Conservation (phyloP, 2,888 invertebrate genomes). For the Himalopsyche japonica region DNA sequence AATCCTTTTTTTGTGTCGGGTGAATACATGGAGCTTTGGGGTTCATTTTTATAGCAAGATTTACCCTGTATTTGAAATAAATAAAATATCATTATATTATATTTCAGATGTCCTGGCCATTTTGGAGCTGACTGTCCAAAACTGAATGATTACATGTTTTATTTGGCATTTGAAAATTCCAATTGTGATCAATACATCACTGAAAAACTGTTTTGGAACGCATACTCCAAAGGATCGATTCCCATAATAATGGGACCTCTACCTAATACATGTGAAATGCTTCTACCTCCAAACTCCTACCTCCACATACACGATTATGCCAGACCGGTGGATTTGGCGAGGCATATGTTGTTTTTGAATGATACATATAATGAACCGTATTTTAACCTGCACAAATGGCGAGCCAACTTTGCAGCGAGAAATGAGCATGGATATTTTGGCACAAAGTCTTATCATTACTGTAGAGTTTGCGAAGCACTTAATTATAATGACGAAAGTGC, state of each 20-base stretch:
- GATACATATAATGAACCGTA: slow-evolving; percentile 49
- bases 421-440: slow-evolving; percentile 74
- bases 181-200: slow-evolving; percentile 71
- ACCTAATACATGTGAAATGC: slow-evolving; percentile 49
- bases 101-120: slow-evolving; percentile 67
- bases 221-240: slow-evolving; percentile 63
- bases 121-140: slow-evolving; percentile 62
- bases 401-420: slow-evolving; percentile 57
- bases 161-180: slow-evolving; percentile 71
- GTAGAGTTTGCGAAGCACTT: slow-evolving; percentile 62
- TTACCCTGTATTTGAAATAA: background rate
- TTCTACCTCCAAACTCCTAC: slow-evolving; percentile 67
- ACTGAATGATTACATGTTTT: slow-evolving; percentile 66
- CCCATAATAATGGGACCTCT: slow-evolving; percentile 69
- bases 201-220: slow-evolving; percentile 71
- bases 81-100: slow-evolving; percentile 9
- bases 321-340: slow-evolving; percentile 56
- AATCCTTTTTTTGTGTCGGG: too few relatives aligned
- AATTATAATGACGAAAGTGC: slow-evolving; percentile 52
- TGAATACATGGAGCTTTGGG: too few relatives aligned
- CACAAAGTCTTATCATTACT: slow-evolving; percentile 62
- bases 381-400: slow-evolving; percentile 63
- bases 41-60: too few relatives aligned
- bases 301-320: slow-evolving; percentile 63
- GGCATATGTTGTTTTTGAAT: slow-evolving; percentile 57